phyloP scores from a whole-genome alignment of 2,888 invertebrate genomes.

The Scrobipalpa costella region DNA sequence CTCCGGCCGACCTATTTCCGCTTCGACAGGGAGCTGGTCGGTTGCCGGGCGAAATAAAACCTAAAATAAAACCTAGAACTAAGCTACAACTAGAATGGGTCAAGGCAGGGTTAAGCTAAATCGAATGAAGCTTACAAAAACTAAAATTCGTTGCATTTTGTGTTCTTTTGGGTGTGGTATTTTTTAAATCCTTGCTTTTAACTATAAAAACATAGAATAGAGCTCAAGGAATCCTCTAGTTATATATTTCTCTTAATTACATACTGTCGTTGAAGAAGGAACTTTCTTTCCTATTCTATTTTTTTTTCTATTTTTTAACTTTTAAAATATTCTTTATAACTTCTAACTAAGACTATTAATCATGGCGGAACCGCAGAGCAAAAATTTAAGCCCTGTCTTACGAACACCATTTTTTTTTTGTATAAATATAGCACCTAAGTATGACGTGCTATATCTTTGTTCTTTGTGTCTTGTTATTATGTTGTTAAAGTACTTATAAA shows the following conservation, averaged over 20 bases:
- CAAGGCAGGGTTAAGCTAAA: constrained; percentile 3
- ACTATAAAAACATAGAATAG: too few relatives aligned
- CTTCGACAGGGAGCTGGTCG: constrained; percentile 7
- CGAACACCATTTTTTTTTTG: too few relatives aligned
- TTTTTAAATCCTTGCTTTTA: background rate
- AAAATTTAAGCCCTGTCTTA: too few relatives aligned
- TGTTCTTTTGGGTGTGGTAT: background rate
- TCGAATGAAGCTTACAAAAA: background rate
- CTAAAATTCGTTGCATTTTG: background rate
- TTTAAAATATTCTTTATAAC: constrained; percentile 27
- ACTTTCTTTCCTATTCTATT: too few relatives aligned
- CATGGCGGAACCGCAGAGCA: too few relatives aligned
- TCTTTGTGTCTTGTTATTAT: too few relatives aligned
- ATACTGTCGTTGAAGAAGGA: constrained; percentile 6
- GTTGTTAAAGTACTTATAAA: too few relatives aligned
- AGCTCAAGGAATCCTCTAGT: background rate
- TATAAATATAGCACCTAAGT: too few relatives aligned
- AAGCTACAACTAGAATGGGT: constrained; percentile 3
- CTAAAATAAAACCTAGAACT: constrained; percentile 18
- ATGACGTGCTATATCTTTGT: too few relatives aligned
- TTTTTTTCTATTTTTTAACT: too few relatives aligned
- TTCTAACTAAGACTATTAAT: too few relatives aligned
- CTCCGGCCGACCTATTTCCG: constrained; percentile 27
- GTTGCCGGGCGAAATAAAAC: constrained; percentile 1
- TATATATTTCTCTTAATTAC: constrained; percentile 31